These are phyloP conservation scores for Tamandua tetradactyla DNA, from an alignment of 2,797 vertebrate genomes.

Conservation along the genomic window DNA sequence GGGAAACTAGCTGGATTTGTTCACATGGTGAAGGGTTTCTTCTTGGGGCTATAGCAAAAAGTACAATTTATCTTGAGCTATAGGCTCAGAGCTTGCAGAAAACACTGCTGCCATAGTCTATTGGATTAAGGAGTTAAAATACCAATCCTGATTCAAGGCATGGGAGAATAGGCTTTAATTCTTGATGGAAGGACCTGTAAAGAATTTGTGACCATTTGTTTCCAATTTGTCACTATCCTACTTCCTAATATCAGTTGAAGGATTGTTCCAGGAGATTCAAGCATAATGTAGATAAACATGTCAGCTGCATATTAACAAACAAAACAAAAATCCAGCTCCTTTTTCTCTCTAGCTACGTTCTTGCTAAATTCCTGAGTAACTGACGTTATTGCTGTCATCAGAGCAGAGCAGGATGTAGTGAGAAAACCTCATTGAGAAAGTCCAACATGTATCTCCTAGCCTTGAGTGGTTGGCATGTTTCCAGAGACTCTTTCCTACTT, in stretches of 20 bases:
- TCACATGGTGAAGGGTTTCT: accelerated
- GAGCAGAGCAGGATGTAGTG: neutral
- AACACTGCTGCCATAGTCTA: neutral
- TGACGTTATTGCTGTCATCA: neutral
- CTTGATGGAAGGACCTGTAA: neutral
- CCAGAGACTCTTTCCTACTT: neutral
- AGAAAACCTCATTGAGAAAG: neutral
- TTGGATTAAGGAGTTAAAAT: neutral
- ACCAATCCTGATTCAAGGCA: neutral
- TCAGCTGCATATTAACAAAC: neutral
- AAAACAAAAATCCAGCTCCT: neutral
- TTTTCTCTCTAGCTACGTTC: neutral
- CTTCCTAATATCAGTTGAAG: neutral
- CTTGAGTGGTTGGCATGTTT: neutral
- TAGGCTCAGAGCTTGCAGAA: neutral
- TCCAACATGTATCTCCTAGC: neutral
- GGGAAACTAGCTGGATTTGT: neutral
- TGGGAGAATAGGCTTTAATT: neutral
- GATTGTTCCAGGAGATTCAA: neutral
- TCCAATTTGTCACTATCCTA: neutral
- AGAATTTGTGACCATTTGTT: neutral
- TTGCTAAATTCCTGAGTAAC: neutral
- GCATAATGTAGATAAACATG: neutral
- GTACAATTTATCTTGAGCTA: neutral
- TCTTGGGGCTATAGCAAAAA: neutral